A percentile compares a stretch with the other conserved stretches of the same genome.
Evolutionary conservation across 2,888 invertebrate genomes (phyloP).

Genomic region (Tetrapedia diversipes): DNA sequence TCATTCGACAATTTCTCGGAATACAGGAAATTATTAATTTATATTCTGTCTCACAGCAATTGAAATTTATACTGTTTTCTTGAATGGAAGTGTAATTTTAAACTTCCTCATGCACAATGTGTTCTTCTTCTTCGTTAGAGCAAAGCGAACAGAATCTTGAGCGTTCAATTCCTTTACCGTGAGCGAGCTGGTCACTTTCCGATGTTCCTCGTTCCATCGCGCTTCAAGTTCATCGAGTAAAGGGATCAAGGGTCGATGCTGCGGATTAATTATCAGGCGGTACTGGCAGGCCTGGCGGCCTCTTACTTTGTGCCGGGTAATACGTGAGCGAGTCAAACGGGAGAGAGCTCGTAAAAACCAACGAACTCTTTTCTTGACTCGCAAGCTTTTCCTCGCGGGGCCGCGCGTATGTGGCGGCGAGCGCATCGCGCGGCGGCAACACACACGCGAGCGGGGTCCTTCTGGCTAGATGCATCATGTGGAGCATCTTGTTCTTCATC

Average conservation of each 20-base stretch:
- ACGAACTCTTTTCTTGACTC: conserved; percentile 45
- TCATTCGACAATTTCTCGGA: no score
- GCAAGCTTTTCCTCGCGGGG: conserved; percentile 29
- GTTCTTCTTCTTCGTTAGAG: conserved; percentile 11
- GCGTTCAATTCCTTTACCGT: background rate
- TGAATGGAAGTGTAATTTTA: no score
- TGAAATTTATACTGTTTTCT: no score
- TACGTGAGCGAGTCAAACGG: conserved; percentile 54
- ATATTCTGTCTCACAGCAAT: no score
- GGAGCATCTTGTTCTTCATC: conserved; percentile 66
- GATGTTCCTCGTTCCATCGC: background rate
- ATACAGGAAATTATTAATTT: no score
- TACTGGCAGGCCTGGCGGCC: conserved; percentile 5
- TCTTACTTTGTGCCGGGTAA: conserved; percentile 46
- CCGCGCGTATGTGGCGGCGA: no score
- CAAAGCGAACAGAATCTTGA: background rate
- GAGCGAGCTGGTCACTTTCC: background rate
- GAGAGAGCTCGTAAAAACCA: conserved; percentile 57
- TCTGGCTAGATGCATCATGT: conserved; percentile 55
- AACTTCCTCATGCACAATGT: no score
- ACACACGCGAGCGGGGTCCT: conserved; percentile 36
- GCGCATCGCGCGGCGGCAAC: background rate
- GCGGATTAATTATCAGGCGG: conserved; percentile 54
- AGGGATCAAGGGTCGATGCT: conserved; percentile 28
- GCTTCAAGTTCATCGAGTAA: conserved; percentile 33